phyloP scores from a whole-genome alignment of 2,797 vertebrate species.

The Megaceryle alcyon region DNA sequence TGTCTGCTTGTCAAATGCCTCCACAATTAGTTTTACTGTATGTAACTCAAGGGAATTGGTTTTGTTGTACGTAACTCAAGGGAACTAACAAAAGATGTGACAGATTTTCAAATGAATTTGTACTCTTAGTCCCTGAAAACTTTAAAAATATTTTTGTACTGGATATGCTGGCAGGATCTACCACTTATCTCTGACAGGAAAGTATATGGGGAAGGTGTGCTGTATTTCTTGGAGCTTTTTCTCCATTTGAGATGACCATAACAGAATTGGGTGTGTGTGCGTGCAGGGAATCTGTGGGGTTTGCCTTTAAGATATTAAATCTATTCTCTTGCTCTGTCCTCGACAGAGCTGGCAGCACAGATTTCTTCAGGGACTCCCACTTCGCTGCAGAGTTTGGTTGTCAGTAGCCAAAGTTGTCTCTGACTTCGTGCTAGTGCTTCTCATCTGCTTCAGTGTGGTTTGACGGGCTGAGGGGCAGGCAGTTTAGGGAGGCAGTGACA shows the following conservation, averaged over 20 bases:
- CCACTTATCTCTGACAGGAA: neutral
- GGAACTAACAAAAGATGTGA: neutral
- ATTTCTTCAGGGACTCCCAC: neutral
- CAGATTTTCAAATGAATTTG: neutral
- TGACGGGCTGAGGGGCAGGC: neutral
- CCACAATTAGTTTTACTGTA: neutral
- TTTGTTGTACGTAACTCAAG: neutral
- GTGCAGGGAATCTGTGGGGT: neutral
- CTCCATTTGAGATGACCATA: neutral
- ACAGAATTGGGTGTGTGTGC: neutral
- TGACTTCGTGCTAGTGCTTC: neutral
- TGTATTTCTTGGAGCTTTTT: neutral
- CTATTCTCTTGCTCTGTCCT: neutral
- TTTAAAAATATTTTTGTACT: neutral
- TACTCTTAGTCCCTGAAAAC: neutral
- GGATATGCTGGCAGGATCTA: neutral
- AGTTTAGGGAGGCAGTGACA: neutral
- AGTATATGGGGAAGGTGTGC: neutral
- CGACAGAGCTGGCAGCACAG: neutral
- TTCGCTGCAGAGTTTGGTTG: neutral
- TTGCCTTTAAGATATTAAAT: neutral
- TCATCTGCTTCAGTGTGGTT: neutral
- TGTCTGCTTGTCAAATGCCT: neutral
- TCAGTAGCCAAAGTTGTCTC: neutral
- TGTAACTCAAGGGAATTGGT: neutral